phyloP scores from a whole-genome alignment of 2,888 invertebrate species.

The Caenorhabditis afra region DNA sequence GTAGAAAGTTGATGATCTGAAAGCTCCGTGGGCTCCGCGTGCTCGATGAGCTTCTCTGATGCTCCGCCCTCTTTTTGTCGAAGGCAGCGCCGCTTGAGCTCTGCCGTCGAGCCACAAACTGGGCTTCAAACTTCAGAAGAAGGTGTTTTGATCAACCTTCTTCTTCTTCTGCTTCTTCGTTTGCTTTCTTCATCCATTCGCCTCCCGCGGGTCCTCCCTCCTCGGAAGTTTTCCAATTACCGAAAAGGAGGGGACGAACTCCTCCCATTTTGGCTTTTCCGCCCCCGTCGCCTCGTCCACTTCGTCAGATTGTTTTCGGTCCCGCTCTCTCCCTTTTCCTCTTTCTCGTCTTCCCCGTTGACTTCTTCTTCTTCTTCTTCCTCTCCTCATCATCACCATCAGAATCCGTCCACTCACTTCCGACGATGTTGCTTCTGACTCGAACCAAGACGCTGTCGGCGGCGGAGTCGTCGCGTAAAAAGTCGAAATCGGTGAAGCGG shows the following conservation, averaged over 20 bases:
- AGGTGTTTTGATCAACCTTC: too few species aligned
- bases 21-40: too few species aligned
- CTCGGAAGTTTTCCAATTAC: slow-evolving; percentile 41
- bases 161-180: slow-evolving; percentile 2
- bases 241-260: slow-evolving; percentile 12
- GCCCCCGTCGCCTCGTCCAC: slow-evolving; percentile 15
- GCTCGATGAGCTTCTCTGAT: too few species aligned
- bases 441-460: slow-evolving; percentile 62
- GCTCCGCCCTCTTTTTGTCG: too few species aligned
- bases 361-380: slow-evolving; percentile 14
- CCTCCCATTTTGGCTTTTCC: slow-evolving; percentile 1
- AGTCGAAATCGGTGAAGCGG: slow-evolving; percentile 57
- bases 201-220: slow-evolving; percentile 7
- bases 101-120: too few species aligned
- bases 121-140: too few species aligned
- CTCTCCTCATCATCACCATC: background rate
- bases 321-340: background rate
- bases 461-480: slow-evolving; percentile 58
- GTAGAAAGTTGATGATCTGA: too few species aligned
- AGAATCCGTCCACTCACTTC: background rate
- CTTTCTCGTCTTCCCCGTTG: background rate
- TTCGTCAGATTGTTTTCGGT: slow-evolving; percentile 38
- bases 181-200: slow-evolving; percentile 24
- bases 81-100: too few species aligned
- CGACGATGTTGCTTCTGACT: slow-evolving; percentile 61